Base-by-base conservation (phyloP, 35 echinoderm and acorn worm species). In the Ophiothrix spiculata region DNA sequence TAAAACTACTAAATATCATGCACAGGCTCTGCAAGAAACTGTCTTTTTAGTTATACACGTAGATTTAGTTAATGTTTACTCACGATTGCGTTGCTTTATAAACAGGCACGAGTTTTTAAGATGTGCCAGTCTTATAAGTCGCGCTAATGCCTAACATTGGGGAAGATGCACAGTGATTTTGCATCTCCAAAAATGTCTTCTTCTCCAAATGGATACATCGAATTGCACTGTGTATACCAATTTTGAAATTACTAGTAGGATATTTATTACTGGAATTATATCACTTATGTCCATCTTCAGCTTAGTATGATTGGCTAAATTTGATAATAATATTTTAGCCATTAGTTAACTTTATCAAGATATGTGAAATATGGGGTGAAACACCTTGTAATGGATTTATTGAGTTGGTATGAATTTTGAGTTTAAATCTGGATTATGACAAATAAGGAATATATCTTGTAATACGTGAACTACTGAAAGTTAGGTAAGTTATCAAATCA, bases 1-100 rank as follows among this genome's bases (percentile, higher is more conserved):
- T 69, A 69, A 69, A 69, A 69, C 60, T 69, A 69, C 60, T 28
- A 69, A 69, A 69, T 69, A 69, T 69, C 60, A 69, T 69, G 60
- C 60, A 69, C 60, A 69, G 16, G 60, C 60, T 69, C 16, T 69
- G 60, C 60, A 4, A 69, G 60, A 69, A 69, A 69, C 23, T 25
- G 60, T 69, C 60, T 69, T 69, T 54, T 69, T 69, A 69, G 60
- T 69, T 69, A 69, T 69, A 69, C 60, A 69, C 60, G 60, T 69
- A 69, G 60, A 69, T 69, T 69, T 69, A 69, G 60, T 69, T 69
- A 69, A 69, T 69, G 60, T 69, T 69, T 69, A 28, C 60, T 69
- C 60, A 69, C 60, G 60, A 69, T 69, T 69, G 60, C 16, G 3
- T 15, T 15, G 29, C 16, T 69, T 69, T 69, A 69, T 69, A 69